Conservation (phyloP, 2,888 invertebrate species). For the Gymnoscelis rufifasciata region DNA sequence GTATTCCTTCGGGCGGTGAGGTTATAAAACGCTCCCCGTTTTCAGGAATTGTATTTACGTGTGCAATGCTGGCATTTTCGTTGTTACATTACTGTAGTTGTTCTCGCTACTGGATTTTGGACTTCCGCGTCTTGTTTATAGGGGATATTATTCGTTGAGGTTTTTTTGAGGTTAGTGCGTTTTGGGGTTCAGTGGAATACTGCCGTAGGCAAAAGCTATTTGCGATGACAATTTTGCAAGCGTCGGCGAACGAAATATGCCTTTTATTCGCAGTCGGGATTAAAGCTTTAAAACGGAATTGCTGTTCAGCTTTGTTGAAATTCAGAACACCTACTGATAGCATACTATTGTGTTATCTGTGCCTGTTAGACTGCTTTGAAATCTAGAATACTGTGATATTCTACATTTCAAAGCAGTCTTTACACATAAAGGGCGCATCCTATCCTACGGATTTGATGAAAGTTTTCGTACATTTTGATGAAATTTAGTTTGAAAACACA, state of each 20-base stretch:
- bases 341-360: too few species aligned
- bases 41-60: constrained; percentile 71
- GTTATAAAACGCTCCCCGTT: constrained; percentile 50
- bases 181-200: constrained; percentile 31
- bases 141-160: constrained; percentile 31
- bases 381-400: too few species aligned
- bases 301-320: constrained; percentile 71
- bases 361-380: constrained; percentile 31
- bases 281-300: constrained; percentile 77
- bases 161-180: constrained; percentile 37
- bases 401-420: too few species aligned
- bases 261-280: constrained; percentile 77
- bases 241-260: constrained; percentile 77
- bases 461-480: too few species aligned
- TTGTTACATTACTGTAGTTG: constrained; percentile 65
- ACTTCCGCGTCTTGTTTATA: background rate
- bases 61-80: constrained; percentile 77
- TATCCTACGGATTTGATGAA: too few species aligned
- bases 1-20: constrained; percentile 57
- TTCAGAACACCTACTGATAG: constrained; percentile 54
- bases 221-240: constrained; percentile 78
- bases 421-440: too few species aligned
- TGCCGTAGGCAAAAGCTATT: constrained; percentile 74
- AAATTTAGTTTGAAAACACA: too few species aligned
- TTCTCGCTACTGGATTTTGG: constrained; percentile 31